Evolutionary conservation across 2,797 vertebrate genomes (phyloP), one percentile per base, ranked within the genome.

Genomic region (Fundulus diaphanus): DNA sequence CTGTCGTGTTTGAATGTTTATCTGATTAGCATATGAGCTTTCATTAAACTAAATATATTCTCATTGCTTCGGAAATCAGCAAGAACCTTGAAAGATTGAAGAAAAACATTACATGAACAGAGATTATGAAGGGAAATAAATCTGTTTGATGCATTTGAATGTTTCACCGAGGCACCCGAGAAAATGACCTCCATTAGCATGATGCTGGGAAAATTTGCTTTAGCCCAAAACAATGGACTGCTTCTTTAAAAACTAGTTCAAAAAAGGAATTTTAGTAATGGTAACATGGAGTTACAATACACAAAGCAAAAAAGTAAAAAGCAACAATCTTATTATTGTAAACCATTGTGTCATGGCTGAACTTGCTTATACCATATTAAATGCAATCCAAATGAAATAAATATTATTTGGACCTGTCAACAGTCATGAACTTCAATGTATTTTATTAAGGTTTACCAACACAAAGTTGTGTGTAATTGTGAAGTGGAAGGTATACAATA

Each of bases 41-140:
- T 63, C 31, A 77, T 7, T 69, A 59, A 52, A 73, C 66, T 77
- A 18, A 80, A 70, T 52, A 57, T 65, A 63, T 61, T 70, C 61
- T 71, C 13, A n/a, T 44, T 33, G 73, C 68, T 56, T 79, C 69
- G 18, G 13, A 77, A 84, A 85, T 84, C 68, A 82, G 73, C 56
- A 67, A n/a, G 31, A 81, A 72, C 52, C 70, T 77, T 70, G 15
- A 40, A 65, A 40, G 24, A 87, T 16, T 5, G n/a, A 11, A 22
- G 33, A 27, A 2, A 80, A 89, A 87, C 77, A 87, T 84, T 72
- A 81, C 67, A 78, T 46, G 70, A 16, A 63, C 54, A 65, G 80
- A 85, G 81, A 89, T 86, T 80, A 73, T 66, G 46, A 57, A 18
- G 9, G 7, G 49, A 37, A 78, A 86, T 74, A 77, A 44, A 33